A percentile compares a stretch with the other conserved stretches of the same genome.
Conservation (phyloP, 2,797 vertebrate genomes). For the Otolemur crassicaudatus region DNA sequence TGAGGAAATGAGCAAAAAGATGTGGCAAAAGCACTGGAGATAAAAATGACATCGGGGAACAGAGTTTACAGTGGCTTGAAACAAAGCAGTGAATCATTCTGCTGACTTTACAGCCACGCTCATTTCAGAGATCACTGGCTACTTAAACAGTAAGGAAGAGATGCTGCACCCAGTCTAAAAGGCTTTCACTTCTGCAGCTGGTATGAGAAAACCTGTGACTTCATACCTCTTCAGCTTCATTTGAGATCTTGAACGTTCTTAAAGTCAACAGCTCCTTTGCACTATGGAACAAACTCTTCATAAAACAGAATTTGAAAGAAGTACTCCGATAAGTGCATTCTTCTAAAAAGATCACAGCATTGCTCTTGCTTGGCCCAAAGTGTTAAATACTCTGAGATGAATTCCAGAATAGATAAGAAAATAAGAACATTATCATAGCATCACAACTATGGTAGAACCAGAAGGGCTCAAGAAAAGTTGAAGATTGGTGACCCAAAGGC, state of each 20-base stretch:
- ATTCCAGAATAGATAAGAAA: conserved; percentile 8
- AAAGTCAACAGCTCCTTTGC: not conserved
- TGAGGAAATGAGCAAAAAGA: not conserved
- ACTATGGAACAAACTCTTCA: not conserved
- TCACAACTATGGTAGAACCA: not conserved
- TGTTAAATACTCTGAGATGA: conserved; percentile 2
- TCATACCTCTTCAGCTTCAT: not conserved
- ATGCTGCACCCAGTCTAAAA: not conserved
- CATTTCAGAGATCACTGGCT: conserved; percentile 18
- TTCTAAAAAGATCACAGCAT: not conserved
- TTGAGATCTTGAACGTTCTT: conserved; percentile 27
- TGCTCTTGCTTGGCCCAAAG: not conserved
- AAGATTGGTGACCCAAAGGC: not conserved
- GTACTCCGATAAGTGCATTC: not conserved
- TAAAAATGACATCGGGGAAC: not conserved
- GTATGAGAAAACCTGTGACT: not conserved
- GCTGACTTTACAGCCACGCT: not conserved
- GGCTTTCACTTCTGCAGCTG: not conserved
- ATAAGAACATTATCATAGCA: not conserved
- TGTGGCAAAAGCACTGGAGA: conserved; percentile 1
- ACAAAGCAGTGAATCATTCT: conserved; percentile 52
- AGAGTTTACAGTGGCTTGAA: conserved; percentile 44
- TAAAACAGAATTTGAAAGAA: not conserved
- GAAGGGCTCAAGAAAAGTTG: not conserved
- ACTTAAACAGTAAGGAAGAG: conserved; percentile 34